phyloP scores from a whole-genome alignment of 2,797 vertebrate species.

The Borostomias antarcticus region DNA sequence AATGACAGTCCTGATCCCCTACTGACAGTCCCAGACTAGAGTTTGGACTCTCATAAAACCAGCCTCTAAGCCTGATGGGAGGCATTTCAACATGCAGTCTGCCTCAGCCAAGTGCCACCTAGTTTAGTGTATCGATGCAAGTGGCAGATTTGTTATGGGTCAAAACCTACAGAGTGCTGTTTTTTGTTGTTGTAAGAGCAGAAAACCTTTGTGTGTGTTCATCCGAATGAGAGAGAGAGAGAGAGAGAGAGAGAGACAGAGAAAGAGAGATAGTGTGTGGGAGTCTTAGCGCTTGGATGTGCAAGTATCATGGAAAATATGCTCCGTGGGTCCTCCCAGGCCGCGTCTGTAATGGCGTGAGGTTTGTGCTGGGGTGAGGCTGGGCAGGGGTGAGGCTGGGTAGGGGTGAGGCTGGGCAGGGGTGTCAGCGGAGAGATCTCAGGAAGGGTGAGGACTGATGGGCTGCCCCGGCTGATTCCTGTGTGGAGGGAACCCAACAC shows the following conservation, averaged over 20 bases:
- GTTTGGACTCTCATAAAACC: neutral
- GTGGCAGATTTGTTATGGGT: neutral
- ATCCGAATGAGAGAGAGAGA: conserved; percentile 10
- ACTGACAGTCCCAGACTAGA: neutral
- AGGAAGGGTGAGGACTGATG: conserved; percentile 64
- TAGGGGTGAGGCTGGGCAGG: conserved; percentile 13
- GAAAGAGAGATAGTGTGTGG: conserved; percentile 20
- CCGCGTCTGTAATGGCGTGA: conserved; percentile 64
- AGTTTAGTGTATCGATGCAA: neutral
- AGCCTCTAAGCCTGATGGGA: neutral
- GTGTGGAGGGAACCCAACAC: conserved; percentile 41
- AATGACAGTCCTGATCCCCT: conserved; percentile 17
- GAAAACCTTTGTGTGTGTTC: conserved; percentile 14
- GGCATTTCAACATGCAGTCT: neutral
- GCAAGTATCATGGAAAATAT: conserved; percentile 50
- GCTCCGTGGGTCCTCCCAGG: conserved; percentile 32
- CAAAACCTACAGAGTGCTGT: neutral
- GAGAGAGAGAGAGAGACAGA: conserved; percentile 32
- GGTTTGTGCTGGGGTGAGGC: conserved; percentile 22
- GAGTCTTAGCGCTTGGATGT: conserved; percentile 47
- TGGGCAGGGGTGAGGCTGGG: neutral
- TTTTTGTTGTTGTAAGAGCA: neutral
- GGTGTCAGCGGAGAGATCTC: conserved; percentile 68
- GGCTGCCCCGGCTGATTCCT: conserved; percentile 35
- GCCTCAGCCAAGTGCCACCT: neutral